phyloP scores from a whole-genome alignment of 2,113 vertebrate genomes.

The Ariopsis seemanni region DNA sequence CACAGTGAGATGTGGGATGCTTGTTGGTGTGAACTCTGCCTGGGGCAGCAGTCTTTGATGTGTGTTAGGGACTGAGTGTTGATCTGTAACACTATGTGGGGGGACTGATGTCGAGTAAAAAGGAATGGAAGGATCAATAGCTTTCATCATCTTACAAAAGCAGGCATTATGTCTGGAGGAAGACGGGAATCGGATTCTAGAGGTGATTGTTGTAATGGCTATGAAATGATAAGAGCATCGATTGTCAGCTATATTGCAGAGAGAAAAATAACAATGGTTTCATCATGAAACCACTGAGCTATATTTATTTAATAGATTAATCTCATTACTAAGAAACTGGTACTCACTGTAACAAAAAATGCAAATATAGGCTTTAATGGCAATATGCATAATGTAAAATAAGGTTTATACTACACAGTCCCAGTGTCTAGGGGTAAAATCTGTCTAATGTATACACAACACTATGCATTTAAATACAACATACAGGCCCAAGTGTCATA shows the following conservation, averaged over 20 bases:
- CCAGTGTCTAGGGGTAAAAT: background rate
- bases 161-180: slow-evolving; percentile 21
- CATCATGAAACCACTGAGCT: background rate
- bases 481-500: background rate
- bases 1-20: background rate
- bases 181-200: slow-evolving; percentile 15
- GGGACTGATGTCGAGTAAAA: slow-evolving; percentile 36
- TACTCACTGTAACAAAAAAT: background rate
- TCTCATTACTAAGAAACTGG: background rate
- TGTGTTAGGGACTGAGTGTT: slow-evolving; percentile 27
- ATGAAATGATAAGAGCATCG: background rate
- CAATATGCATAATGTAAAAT: background rate
- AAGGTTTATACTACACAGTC: background rate
- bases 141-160: slow-evolving; percentile 27
- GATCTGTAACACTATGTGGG: slow-evolving; percentile 1
- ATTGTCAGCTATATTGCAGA: background rate
- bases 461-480: background rate
- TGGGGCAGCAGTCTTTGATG: slow-evolving; percentile 32
- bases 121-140: slow-evolving; percentile 32
- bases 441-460: background rate
- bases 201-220: slow-evolving; percentile 1
- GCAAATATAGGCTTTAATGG: background rate
- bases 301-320: background rate
- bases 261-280: background rate
- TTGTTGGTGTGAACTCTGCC: slow-evolving; percentile 30